Percentiles rank a stretch among this genome's conserved stretches.
These are phyloP conservation scores for Catharus fuscescens DNA, from an alignment of 2,113 vertebrate species.

Conservation along the genomic window DNA sequence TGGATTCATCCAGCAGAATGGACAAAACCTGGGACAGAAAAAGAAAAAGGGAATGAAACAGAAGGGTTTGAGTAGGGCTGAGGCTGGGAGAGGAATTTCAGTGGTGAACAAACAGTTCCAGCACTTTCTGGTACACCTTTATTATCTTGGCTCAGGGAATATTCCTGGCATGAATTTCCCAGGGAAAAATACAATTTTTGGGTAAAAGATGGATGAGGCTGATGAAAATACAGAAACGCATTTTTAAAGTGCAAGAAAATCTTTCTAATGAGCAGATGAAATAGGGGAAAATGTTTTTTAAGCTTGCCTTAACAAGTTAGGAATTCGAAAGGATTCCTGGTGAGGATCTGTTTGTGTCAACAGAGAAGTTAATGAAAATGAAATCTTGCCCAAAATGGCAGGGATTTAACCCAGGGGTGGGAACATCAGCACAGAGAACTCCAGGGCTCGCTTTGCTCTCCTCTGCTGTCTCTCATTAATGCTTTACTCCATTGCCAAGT, in stretches of 20 bases:
- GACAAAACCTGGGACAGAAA: background rate
- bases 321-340: background rate
- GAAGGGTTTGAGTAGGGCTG: background rate
- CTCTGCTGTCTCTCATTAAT: background rate
- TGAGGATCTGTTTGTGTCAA: background rate
- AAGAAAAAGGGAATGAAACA: background rate
- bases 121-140: background rate
- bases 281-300: background rate
- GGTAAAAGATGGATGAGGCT: background rate
- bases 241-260: background rate
- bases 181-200: background rate
- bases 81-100: background rate
- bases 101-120: background rate
- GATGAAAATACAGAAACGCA: background rate
- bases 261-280: background rate
- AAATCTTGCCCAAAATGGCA: background rate
- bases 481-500: background rate
- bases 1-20: background rate
- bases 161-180: background rate
- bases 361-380: background rate
- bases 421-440: background rate
- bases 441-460: background rate
- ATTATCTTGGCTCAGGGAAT: background rate
- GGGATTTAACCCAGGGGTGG: background rate
- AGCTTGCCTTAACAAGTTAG: accelerated